A percentile compares a stretch with the other conserved stretches of the same genome.
Conservation (phyloP, 2,888 invertebrate genomes). For the Thera britannica region DNA sequence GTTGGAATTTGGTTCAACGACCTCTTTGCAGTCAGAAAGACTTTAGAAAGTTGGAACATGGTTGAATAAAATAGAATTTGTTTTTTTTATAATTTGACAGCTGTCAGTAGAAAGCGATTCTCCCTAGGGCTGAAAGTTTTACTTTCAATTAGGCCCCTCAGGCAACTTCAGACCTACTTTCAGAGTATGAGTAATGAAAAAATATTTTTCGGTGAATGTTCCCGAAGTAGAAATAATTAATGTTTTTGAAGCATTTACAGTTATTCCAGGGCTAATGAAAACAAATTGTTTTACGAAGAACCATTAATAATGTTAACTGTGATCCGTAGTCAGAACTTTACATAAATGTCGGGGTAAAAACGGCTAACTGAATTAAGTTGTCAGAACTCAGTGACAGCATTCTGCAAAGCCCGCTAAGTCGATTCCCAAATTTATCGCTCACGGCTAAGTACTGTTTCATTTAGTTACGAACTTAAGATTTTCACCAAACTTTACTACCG, state of each 20-base stretch:
- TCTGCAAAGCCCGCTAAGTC: slow-evolving; percentile 40
- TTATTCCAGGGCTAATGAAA: background rate
- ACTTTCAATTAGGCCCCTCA: too few relatives aligned
- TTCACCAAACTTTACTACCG: slow-evolving; percentile 4
- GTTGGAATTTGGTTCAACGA: too few relatives aligned
- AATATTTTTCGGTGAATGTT: background rate
- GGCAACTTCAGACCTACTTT: too few relatives aligned
- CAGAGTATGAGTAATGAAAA: too few relatives aligned
- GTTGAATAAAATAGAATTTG: too few relatives aligned
- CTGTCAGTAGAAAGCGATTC: too few relatives aligned
- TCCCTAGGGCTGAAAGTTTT: too few relatives aligned
- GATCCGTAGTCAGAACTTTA: slow-evolving; percentile 26
- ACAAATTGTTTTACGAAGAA: slow-evolving; percentile 5
- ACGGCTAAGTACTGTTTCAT: slow-evolving; percentile 34
- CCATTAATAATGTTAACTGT: slow-evolving; percentile 14
- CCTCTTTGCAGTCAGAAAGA: too few relatives aligned
- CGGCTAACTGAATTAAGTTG: slow-evolving; percentile 40
- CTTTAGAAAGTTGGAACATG: too few relatives aligned
- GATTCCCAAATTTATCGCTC: slow-evolving; percentile 42
- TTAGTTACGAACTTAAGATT: slow-evolving; percentile 29
- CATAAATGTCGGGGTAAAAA: slow-evolving; percentile 30
- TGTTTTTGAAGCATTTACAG: background rate
- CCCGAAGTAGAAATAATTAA: too few relatives aligned
- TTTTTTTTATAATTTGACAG: too few relatives aligned
- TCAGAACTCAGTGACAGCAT: slow-evolving; percentile 41